Evolutionary conservation across 2,888 invertebrate species (phyloP), one percentile per base, ranked within the genome.

Genomic region (Dilophus febrilis): DNA sequence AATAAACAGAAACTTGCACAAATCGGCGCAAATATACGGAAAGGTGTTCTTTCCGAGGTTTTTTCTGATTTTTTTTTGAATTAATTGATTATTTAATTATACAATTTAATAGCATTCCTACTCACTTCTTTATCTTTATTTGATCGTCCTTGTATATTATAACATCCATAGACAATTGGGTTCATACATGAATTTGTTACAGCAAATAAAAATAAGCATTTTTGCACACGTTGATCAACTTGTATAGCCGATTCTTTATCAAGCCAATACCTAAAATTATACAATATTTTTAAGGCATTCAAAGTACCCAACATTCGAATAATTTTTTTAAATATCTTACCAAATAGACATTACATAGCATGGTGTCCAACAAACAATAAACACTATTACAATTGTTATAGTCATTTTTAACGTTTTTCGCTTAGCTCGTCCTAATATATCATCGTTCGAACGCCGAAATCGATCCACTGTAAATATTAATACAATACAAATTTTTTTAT

Each of bases 131-230:
- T 34, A 28, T 35, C 28, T 35, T 35, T 40, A 34, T 39, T 18
- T 1, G 40, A 4, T 22, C 41, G 17, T 28, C 41, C 29, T 8
- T 38, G 41, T 16, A 85, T 81, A 59, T 86, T 85, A 58, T 86
- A 90, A 13, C 75, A 70, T 0, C 94, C 94, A 57, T 95, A 95
- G 19, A 95, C 91, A 45, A 95, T 78, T 4, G 95, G 95, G 65
- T 95, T 92, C 64, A 92, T 85, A 58, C 92, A 91, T 3, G 92
- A 92, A 62, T 95, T 95, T 29, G 92, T 88, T 49, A 90, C 88
- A 10, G 95, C 94, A 59, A 95, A 95, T 44, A 94, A 67, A 66
- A 92, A 92, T 51, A 95, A 71, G 1, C 74, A 82, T 52, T 78
- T 81, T 59, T 88, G 87, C 40, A 92, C 70, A 40, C 81, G 70